Base-by-base conservation (phyloP, 2,113 vertebrate species). In the Antennarius striatus region DNA sequence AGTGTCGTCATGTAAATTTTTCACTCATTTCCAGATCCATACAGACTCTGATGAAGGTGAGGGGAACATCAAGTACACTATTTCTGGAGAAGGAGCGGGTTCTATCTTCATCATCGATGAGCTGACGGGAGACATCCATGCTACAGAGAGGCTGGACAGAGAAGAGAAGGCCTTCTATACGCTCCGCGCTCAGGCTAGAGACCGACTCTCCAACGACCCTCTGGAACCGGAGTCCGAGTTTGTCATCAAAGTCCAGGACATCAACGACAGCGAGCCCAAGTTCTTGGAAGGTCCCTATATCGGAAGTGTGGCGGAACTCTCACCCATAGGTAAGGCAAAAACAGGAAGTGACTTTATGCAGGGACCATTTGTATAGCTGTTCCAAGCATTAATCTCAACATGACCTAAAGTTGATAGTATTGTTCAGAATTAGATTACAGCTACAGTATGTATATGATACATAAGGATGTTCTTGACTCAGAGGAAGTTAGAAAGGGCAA, bases 181-280 rank as follows among this genome's bases (percentile, higher is more conserved):
- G 0, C 91, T 99, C 5, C 79, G 95, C 46, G 98, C 97, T 0
- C 97, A 97, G 90, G 98, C 97, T 0, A 91, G 95, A 0, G 94
- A 97, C 71, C 91, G 93, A 0, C 93, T 94, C 79, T 95, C 94
- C 0, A 87, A 95, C 28, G 93, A 88, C 62, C 96, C 95, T 4
- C 94, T 99, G 66, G 97, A 99, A 73, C 95, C 98, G 0, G 97
- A 98, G 92, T 99, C 98, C 0, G 97, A 99, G 89, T 99, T 99
- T 82, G 94, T 98, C 89, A 97, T 99, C 92, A 99, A 99, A 82
- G 97, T 99, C 73, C 98, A 99, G 88, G 98, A 99, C 90, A 98
- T 99, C 91, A 99, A 99, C 0, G 98, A 99, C 93, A 99, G 96
- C 0, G 98, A 99, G 78, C 98, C 98, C 0, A 96, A 97, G 75